Evolutionary conservation across 2,888 invertebrate species (phyloP).

Genomic region (Ochropacha duplaris): DNA sequence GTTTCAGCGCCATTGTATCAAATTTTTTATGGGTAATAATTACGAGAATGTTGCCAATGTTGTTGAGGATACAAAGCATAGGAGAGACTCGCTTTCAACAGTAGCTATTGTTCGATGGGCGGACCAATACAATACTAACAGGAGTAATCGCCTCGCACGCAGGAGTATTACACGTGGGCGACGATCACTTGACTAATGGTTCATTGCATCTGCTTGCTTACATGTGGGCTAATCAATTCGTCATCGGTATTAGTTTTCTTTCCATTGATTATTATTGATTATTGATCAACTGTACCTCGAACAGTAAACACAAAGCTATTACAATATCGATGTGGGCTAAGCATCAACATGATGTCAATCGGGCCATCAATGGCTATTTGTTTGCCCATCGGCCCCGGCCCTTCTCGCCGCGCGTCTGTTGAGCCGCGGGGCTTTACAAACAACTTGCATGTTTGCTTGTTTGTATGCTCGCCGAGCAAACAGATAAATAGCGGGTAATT

Average conservation of each 20-base stretch:
- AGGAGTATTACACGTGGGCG: no score
- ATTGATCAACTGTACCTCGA: not conserved
- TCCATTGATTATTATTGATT: not conserved
- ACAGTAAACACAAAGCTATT: conserved; percentile 26
- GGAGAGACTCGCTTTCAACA: no score
- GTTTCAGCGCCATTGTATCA: no score
- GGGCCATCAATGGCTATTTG: not conserved
- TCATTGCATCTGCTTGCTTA: no score
- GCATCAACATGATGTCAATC: conserved; percentile 1
- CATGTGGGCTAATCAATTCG: no score
- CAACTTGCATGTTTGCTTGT: not conserved
- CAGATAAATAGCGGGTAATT: conserved; percentile 24
- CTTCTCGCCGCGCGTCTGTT: not conserved
- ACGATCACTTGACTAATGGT: no score
- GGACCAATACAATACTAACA: no score
- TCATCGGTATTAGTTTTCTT: not conserved
- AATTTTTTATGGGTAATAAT: no score
- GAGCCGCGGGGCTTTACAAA: not conserved
- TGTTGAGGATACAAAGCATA: no score
- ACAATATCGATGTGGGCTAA: conserved; percentile 17
- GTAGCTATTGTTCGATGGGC: no score
- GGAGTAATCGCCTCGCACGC: no score
- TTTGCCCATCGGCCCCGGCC: not conserved
- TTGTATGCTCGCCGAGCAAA: conserved; percentile 8
- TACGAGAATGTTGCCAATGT: no score